Base-by-base conservation (phyloP, 2,113 vertebrate genomes). In the Trachemys scripta region DNA sequence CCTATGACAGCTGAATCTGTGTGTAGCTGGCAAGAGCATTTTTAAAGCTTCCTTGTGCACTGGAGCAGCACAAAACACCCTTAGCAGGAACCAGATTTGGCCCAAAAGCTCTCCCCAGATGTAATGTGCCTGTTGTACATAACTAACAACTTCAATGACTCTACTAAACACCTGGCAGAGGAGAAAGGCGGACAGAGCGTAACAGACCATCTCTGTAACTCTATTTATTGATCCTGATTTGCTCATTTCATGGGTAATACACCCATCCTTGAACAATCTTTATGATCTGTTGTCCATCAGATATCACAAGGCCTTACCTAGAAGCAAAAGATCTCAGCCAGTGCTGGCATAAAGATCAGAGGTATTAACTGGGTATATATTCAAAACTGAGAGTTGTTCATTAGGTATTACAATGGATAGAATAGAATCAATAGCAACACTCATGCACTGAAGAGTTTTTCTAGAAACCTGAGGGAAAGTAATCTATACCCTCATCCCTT, bases 1-100 rank as follows among this genome's bases (percentile, higher is more conserved):
- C 93, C 95, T 75, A 65, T 90, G 85, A 95, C 92, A 94, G 92
- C 92, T 97, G 95, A 97, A 57, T 93, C 92, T 79, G 91, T 88
- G 56, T 57, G 65, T 92, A 93, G 94, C 89, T 0, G 0, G 45
- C 94, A 90, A 92, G 90, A 78, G 79, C 81, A 88, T 90, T 92
- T 88, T 96, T 88, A 88, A 90, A 87, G 83, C 90, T 89, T 83
- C 54, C 87, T 90, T 94, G 42, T 95, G 93, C 93, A 88, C 90
- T 51, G 50, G 54, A 94, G 47, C 53, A 90, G 57, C 54, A 92
- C 81, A 92, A 91, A 95, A 89, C 80, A 90, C 85, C 81, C 94
- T 94, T 91, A 92, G 82, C n/a, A 3, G 53, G 84, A 95, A 3
- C 11, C 80, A 85, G 87, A 91, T 87, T 93, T 96, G 65, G 92